Percentiles rank a stretch among this genome's conserved stretches.
Conservation (phyloP, 2,797 vertebrate species). For the Melanotaenia boesemani region DNA sequence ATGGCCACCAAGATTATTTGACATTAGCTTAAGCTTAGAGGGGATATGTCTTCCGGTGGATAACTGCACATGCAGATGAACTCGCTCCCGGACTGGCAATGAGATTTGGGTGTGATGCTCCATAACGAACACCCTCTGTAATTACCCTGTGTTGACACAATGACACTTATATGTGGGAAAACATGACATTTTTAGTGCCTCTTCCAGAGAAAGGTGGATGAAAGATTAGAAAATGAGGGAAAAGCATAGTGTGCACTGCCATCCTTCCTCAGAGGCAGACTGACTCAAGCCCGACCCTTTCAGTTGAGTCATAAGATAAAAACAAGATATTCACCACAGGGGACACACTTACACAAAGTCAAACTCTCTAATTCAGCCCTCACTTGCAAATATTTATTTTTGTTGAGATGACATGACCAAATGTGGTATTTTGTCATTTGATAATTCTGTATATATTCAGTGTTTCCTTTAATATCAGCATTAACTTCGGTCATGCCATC, state of each 20-base stretch:
- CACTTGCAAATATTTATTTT: conserved; percentile 1
- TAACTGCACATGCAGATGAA: conserved; percentile 20
- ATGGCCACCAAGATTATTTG: conserved; percentile 40
- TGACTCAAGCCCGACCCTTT: conserved; percentile 66
- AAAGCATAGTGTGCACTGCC: conserved; percentile 34
- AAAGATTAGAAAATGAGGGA: conserved; percentile 21
- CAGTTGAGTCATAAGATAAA: conserved; percentile 70
- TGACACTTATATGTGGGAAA: conserved; percentile 45
- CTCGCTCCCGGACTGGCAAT: conserved; percentile 12
- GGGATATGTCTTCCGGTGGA: conserved; percentile 41
- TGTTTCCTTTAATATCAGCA: neutral
- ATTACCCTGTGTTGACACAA: conserved; percentile 47
- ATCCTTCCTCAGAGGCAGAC: conserved; percentile 59
- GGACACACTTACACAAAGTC: conserved; percentile 50
- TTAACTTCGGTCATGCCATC: neutral
- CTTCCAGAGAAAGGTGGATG: conserved; percentile 45
- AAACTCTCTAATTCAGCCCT: conserved; percentile 35
- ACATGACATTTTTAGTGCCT: conserved; percentile 45
- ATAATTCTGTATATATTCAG: neutral
- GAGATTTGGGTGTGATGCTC: conserved; percentile 37
- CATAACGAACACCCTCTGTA: conserved; percentile 43
- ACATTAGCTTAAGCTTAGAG: conserved; percentile 40
- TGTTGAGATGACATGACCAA: conserved; percentile 4
- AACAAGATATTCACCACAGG: conserved; percentile 65
- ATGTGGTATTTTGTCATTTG: neutral